Evolutionary conservation across 1,140 invertebrate genomes (phyloP).

Genomic region (Drosophila sproati): DNA sequence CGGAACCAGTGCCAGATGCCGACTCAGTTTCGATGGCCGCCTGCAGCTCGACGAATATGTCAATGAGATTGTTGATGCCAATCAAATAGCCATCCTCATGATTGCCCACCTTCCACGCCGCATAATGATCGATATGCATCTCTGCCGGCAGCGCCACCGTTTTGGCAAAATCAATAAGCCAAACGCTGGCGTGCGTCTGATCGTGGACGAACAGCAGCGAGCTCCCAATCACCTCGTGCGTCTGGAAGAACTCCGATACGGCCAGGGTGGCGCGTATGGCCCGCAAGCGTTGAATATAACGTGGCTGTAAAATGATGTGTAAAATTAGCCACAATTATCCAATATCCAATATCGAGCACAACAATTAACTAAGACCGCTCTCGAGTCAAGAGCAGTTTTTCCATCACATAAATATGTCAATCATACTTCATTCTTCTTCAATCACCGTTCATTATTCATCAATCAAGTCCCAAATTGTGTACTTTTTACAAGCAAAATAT

Average conservation of each 20-base stretch:
- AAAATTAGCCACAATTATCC: not conserved
- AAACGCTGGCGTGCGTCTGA: slow-evolving; percentile 93
- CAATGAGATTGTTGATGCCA: slow-evolving; percentile 97
- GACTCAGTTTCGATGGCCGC: slow-evolving; percentile 50
- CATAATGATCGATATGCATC: slow-evolving; percentile 91
- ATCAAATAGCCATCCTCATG: slow-evolving; percentile 99
- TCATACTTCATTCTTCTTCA: too few relatives aligned
- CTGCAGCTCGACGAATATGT: slow-evolving; percentile 88
- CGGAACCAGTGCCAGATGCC: slow-evolving; percentile 19
- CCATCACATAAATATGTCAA: too few relatives aligned
- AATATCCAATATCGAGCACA: too few relatives aligned
- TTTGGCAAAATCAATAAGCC: slow-evolving; percentile 99
- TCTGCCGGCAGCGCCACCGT: slow-evolving; percentile 92
- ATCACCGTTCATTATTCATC: too few relatives aligned
- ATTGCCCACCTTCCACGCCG: slow-evolving; percentile 97
- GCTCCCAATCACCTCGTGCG: slow-evolving; percentile 98
- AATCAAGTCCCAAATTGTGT: too few relatives aligned
- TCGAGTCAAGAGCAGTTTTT: too few relatives aligned
- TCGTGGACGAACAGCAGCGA: slow-evolving; percentile 98
- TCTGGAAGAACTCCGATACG: slow-evolving; percentile 94
- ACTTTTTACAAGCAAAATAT: too few relatives aligned
- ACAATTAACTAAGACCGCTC: too few relatives aligned
- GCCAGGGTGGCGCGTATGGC: slow-evolving; percentile 92
- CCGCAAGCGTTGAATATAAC: slow-evolving; percentile 93
- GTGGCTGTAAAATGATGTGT: slow-evolving; percentile 87